Base-by-base conservation (phyloP, 1,140 invertebrate genomes). In the Aricia agestis region DNA sequence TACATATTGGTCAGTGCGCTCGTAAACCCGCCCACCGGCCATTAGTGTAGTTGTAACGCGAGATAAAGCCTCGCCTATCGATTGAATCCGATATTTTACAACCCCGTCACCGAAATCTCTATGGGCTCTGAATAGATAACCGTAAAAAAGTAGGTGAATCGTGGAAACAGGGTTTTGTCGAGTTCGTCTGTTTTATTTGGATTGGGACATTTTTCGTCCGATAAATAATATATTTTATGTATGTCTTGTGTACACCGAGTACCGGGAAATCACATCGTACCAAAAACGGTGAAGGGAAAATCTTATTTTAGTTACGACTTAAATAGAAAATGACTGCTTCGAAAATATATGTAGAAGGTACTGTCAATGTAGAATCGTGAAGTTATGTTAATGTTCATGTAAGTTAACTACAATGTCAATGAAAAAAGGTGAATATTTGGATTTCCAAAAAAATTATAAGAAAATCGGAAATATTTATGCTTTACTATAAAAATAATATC, bases 41-140 rank as follows among this genome's bases (percentile, higher is more conserved):
- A 52, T 52, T 52, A 52, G 45, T 13, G 45, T 52, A 52, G 45
- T 52, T 52, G 13, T 52, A 52, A 52, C 45, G 45, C 45, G 45
- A 52, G 45, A 52, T 52, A 52, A 52, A 52, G 45, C 45, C 45
- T 52, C 45, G 45, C 45, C 45, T 52, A 52, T 52, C 45, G 45
- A 52, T 52, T 52, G 45, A 52, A 52, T 52, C 45, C 45, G 45
- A 52, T 52, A 52, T 52, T 52, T 52, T 52, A 52, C 45, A 52
- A 52, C 45, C 45, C 45, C 45, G 45, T 52, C 45, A 52, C 45
- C 13, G 45, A 52, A 52, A 52, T 52, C 45, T 52, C 45, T 52
- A 52, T 52, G 45, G 45, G 4, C 45, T 52, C 9, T 13, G 45
- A 52, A 52, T 52, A 52, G 45, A 52, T 52, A 52, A 52, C 45